Evolutionary conservation across 2,888 invertebrate genomes (phyloP).

Genomic region (Phalera bucephala): DNA sequence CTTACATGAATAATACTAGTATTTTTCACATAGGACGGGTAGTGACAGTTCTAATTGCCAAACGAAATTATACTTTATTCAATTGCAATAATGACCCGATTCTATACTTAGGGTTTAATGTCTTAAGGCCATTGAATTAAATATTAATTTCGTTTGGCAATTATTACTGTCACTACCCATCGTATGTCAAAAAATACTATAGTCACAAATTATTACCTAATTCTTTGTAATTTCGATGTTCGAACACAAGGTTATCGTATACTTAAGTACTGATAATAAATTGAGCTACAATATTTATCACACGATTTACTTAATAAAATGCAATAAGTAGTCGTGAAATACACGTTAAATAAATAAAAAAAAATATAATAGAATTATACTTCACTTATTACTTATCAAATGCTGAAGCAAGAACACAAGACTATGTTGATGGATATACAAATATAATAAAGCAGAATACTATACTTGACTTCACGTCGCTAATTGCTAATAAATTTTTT

Average conservation of each 20-base stretch:
- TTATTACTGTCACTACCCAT: too few relatives aligned
- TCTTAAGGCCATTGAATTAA: too few relatives aligned
- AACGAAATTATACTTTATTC: too few relatives aligned
- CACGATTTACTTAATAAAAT: constrained; percentile 60
- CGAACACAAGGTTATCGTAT: constrained; percentile 56
- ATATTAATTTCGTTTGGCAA: too few relatives aligned
- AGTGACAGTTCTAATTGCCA: too few relatives aligned
- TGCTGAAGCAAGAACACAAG: constrained; percentile 63
- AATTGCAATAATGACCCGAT: too few relatives aligned
- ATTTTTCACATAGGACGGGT: too few relatives aligned
- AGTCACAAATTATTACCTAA: not conserved
- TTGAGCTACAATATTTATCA: constrained; percentile 69
- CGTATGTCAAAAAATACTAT: too few relatives aligned
- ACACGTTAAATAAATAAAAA: constrained; percentile 45
- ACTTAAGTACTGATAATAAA: constrained; percentile 63
- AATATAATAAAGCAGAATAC: constrained; percentile 44
- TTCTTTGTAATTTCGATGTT: constrained; percentile 49
- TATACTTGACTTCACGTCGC: constrained; percentile 54
- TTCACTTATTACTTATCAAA: constrained; percentile 44
- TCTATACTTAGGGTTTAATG: too few relatives aligned
- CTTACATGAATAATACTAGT: too few relatives aligned
- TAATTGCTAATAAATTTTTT: constrained; percentile 63
- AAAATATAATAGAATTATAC: constrained; percentile 29
- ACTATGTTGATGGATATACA: constrained; percentile 36
- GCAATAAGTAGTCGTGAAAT: constrained; percentile 58